Evolutionary conservation across 2,797 vertebrate species (phyloP), one percentile per base, ranked within the genome.

Genomic region (Muscicapa comitata): DNA sequence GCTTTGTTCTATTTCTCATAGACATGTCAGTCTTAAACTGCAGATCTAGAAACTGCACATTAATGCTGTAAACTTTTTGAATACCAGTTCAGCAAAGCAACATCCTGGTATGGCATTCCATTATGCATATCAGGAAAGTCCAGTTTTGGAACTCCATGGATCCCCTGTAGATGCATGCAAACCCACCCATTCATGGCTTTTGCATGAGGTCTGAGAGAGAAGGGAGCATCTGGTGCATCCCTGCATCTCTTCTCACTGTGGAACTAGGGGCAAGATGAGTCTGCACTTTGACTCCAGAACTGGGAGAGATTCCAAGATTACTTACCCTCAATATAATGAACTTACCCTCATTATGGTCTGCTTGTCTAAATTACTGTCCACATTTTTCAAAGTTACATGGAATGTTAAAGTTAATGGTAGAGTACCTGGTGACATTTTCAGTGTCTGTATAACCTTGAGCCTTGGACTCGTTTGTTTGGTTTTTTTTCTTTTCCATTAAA

Each of bases 161-260:
- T 66, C 31, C 31, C 28, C 20, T 26, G 7, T 28, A 9, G 11
- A 7, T 26, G 12, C 1, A 0, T 75, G 23, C 45, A 84, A 61
- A 67, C 28, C 7, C 20, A 45, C 7, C 17, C 1, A 0, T 47
- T 16, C 1, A 31, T 0, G 0, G 37, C 6, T 79, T 65, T 80
- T 66, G 16, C 13, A 1, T n/a, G 33, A 29, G 14, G 10, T 24
- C 24, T 63, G 61, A 71, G 37, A 53, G 40, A 63, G 61, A 77
- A 63, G 5, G 31, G 13, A 58, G n/a, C 16, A 83, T n/a, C 18
- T 58, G 37, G 8, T 48, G 17, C 48, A 14, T 26, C 13, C 21
- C 33, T 42, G 7, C 8, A 11, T 80, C 80, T 78, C 33, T 20
- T 83, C 17, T 33, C 18, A 9, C 15, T n/a, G 18, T 38, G 53